These are phyloP conservation scores for Lanius collurio DNA, from an alignment of 2,113 vertebrate species.

Conservation along the genomic window DNA sequence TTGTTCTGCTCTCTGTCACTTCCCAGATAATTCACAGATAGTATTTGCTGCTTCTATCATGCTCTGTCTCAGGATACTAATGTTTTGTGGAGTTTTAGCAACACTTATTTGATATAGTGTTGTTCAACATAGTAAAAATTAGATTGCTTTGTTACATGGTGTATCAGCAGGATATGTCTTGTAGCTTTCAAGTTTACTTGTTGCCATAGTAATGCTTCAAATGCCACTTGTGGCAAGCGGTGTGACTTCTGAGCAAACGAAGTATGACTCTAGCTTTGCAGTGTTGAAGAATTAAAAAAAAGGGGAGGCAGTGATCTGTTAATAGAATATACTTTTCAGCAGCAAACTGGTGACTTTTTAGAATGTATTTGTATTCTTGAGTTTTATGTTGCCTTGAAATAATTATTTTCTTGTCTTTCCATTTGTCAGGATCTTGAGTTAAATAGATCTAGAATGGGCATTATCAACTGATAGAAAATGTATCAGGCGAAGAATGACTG, in stretches of 20 bases:
- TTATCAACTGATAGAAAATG: background rate
- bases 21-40: background rate
- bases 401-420: background rate
- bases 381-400: background rate
- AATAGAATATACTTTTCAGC: background rate
- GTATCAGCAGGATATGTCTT: background rate
- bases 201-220: background rate
- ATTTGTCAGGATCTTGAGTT: background rate
- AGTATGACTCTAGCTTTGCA: background rate
- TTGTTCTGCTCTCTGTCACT: background rate
- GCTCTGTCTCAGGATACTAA: background rate
- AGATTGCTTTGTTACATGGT: background rate
- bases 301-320: background rate
- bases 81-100: background rate
- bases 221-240: background rate
- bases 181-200: background rate
- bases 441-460: background rate
- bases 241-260: background rate
- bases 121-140: background rate
- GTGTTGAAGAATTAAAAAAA: background rate
- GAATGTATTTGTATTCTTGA: background rate
- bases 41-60: background rate
- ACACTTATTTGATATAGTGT: background rate
- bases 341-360: background rate
- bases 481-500: background rate